Base-by-base conservation (phyloP, 2,888 invertebrate species). In the Nymphalis polychloros region DNA sequence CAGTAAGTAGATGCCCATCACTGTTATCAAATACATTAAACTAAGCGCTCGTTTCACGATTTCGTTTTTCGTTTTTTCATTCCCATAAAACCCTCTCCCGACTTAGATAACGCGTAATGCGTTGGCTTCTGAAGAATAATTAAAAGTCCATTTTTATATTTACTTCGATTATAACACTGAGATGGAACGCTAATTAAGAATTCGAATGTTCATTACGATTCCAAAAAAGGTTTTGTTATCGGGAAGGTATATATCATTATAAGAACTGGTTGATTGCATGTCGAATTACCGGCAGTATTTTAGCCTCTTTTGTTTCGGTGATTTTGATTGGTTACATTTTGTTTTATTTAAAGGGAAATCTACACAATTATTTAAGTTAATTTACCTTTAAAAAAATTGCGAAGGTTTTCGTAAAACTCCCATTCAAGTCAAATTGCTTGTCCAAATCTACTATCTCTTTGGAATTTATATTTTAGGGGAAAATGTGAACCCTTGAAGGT, bases 11-110 rank as follows among this genome's bases (percentile, higher is more conserved):
- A 88, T 86, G 90, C 83, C 90, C 87, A 90, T 91, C 92, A 89
- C 81, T 88, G 85, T 92, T 92, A 92, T 92, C 92, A 90, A 89
- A 91, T 87, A 89, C 92, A 91, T 92, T 91, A 90, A 91, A 90
- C 86, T 86, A 85, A 86, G 82, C 86, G 84, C 86, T 86, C 86
- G 84, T 85, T 86, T 87, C 84, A 84, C 87, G 86, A 84, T 88
- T 89, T 86, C 84, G 84, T 83, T 81, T 80, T 81, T 80, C 73
- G 73, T 83, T 85, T 84, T 55, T 85, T 85, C 82, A 80, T 78
- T 76, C 74, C 74, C 81, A 85, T 88, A 86, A 86, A 88, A 85
- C 84, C 84, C 84, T 84, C 84, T 85, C 80, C 77, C 66, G 62
- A 67, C 78, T 75, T 79, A 88, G 92, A 92, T 92, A 92, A 90